Base-by-base conservation (phyloP, 2,797 vertebrate species). In the Enteromius fasciolatus region DNA sequence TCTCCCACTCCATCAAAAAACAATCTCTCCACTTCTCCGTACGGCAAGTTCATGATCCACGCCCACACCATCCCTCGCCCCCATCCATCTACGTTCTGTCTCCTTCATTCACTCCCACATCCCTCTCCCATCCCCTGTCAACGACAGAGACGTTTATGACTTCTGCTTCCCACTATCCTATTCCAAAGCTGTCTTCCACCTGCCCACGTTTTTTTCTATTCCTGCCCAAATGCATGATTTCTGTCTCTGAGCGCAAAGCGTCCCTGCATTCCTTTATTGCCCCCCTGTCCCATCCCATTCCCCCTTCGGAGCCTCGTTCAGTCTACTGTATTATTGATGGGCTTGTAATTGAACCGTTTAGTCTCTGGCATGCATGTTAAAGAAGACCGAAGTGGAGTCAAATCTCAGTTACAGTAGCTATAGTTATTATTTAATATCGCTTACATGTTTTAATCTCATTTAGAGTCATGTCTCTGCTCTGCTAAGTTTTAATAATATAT, bases 331-430 rank as follows among this genome's bases (percentile, higher is more conserved):
- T 90, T 88, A 92, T 93, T 90, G 88, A 94, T 91, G 76, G 46
- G 4, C 39, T 64, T 25, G 82, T 93, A 93, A 94, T 92, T 90
- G 87, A 93, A 88, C 88, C 84, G 80, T 89, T 85, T 80, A 50
- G 61, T 83, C 41, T 63, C 80, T 76, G 64, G 83, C 88, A 88
- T 72, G 88, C 84, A 79, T 85, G 84, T 70, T 79, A 69, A 92
- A 90, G 78, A 84, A 86, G 86, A 73, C 80, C 85, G 88, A 90
- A 89, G 91, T 85, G 0, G 73, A 89, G 86, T 81, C 82, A 89
- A 91, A 92, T 93, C 85, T 90, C 88, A 92, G 91, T 93, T 90
- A n/a, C n/a, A n/a, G n/a, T n/a, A 92, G 87, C 85, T 84, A 86
- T 85, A 90, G 88, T 88, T 89, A 90, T 93, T 90, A 91, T 89